Base-by-base conservation (phyloP, 2,888 invertebrate genomes). In the Caenorhabditis afra region DNA sequence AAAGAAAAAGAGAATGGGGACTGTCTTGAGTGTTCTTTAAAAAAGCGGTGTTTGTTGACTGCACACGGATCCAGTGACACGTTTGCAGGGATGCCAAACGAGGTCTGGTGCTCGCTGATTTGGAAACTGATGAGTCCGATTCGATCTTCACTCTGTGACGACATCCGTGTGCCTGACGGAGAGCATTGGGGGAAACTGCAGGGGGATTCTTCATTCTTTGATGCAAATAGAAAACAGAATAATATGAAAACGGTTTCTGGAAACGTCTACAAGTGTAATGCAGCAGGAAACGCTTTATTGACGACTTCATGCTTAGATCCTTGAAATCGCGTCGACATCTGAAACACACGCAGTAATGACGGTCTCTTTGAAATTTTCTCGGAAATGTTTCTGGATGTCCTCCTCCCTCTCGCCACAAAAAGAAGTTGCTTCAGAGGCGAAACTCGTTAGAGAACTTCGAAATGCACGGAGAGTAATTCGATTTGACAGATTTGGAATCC, bases 401-500 rank as follows among this genome's bases (percentile, higher is more conserved):
- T 10, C 37, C 18, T 29, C 5, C 37, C 10, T 41, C 37, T 41
- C 20, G 41, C 37, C 16, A 4, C 41, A 14, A 41, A 41, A 41
- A 29, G 29, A 50, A 67, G 47, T 37, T 14, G 12, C 47, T 5
- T 1, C 16, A 20, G 70, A 57, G 61, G 53, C 47, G 68, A 71
- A 44, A 49, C 62, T 71, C 64, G 71, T 71, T 71, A 71, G 64
- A 14, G 41, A 55, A 35, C 45, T 66, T 41, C 23, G 64, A 64
- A 73, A 65, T 47, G 52, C 47, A 53, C 45, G 61, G 59, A 52
- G 22, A 67, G 75, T 75, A 67, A 75, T 66, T 67, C 66, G 53
- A 67, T 75, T 75, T 75, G 61, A 59, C 61, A 61, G 61, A 53
- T 74, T 74, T 55, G 39, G 45, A 44, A 18, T 59, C 66, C 74